Evolutionary conservation across 2,113 vertebrate species (phyloP).

Genomic region (Gadus chalcogrammus): DNA sequence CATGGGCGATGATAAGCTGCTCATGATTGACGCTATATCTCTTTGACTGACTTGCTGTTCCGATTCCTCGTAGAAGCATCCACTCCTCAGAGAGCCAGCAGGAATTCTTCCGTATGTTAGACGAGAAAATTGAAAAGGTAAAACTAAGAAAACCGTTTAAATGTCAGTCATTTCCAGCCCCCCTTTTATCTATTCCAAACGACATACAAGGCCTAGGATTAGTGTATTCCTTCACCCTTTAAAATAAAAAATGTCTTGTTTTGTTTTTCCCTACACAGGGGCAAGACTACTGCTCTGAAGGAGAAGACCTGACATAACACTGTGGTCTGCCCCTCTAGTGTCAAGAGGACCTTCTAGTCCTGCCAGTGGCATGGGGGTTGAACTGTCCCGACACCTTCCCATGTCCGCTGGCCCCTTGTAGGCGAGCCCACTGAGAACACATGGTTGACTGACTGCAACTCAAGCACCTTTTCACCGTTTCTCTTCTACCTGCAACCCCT

Average conservation of each 20-base stretch:
- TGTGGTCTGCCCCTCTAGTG: not conserved
- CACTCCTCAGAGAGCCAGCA: slow-evolving; percentile 99
- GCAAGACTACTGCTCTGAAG: slow-evolving; percentile 95
- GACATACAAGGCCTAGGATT: no score
- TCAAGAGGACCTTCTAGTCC: not conserved
- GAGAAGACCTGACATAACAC: slow-evolving; percentile 89
- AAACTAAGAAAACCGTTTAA: slow-evolving; percentile 29
- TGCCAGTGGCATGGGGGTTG: no score
- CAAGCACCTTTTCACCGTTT: slow-evolving; percentile 40
- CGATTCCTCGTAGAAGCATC: slow-evolving; percentile 79
- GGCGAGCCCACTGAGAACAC: slow-evolving; percentile 30
- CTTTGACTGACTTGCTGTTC: not conserved
- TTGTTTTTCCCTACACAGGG: slow-evolving; percentile 70
- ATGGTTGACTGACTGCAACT: slow-evolving; percentile 32
- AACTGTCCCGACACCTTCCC: no score
- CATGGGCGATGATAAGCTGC: not conserved
- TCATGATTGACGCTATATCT: not conserved
- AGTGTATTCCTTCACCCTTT: not conserved
- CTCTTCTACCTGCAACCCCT: slow-evolving; percentile 4
- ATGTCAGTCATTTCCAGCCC: no score
- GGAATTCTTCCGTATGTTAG: slow-evolving; percentile 98
- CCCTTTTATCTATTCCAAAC: no score
- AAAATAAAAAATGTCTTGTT: not conserved
- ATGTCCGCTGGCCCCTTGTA: slow-evolving; percentile 3
- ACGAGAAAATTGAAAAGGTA: slow-evolving; percentile 98